Evolutionary conservation across 1,140 invertebrate species (phyloP).

Genomic region (Drosophila albomicans): DNA sequence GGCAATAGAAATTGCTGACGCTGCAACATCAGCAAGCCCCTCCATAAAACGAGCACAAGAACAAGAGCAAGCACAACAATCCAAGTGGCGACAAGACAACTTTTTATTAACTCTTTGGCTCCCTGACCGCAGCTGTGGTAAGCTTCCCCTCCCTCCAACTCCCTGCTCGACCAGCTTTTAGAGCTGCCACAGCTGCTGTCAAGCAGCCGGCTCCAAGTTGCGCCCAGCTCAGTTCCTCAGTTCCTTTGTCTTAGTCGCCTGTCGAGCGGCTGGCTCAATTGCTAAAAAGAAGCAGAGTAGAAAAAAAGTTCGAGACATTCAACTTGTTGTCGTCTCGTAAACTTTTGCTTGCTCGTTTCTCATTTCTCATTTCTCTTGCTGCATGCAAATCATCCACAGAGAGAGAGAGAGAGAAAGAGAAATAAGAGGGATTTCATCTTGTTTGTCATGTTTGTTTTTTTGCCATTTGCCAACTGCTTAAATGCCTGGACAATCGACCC

Average conservation of each 20-base stretch:
- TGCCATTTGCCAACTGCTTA: conserved; percentile 59
- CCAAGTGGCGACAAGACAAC: conserved; percentile 57
- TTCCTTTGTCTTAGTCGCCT: conserved; percentile 37
- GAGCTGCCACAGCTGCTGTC: conserved; percentile 12
- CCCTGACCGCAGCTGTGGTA: conserved; percentile 39
- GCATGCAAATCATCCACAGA: conserved; percentile 67
- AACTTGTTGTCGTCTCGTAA: conserved; percentile 70
- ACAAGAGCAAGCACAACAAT: conserved; percentile 20
- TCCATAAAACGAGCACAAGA: conserved; percentile 52
- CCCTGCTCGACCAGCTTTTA: conserved; percentile 5
- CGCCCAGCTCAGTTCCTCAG: conserved; percentile 10
- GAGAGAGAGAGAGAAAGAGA: not conserved
- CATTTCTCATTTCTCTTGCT: conserved; percentile 39
- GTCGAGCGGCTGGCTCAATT: conserved; percentile 39
- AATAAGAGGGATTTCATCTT: not conserved
- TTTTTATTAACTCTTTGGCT: conserved; percentile 76
- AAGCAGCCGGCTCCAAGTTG: conserved; percentile 26
- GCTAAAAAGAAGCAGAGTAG: conserved; percentile 25
- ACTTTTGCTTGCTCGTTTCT: conserved; percentile 45
- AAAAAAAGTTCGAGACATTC: conserved; percentile 33
- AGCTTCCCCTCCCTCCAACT: not conserved
- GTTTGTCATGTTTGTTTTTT: conserved; percentile 44
- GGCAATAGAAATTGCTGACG: conserved; percentile 58
- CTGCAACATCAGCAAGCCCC: conserved; percentile 48
- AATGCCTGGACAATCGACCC: conserved; percentile 53